These are phyloP conservation scores for Microctenopoma lineatum DNA, from an alignment of 2,797 vertebrate genomes.

Conservation along the genomic window DNA sequence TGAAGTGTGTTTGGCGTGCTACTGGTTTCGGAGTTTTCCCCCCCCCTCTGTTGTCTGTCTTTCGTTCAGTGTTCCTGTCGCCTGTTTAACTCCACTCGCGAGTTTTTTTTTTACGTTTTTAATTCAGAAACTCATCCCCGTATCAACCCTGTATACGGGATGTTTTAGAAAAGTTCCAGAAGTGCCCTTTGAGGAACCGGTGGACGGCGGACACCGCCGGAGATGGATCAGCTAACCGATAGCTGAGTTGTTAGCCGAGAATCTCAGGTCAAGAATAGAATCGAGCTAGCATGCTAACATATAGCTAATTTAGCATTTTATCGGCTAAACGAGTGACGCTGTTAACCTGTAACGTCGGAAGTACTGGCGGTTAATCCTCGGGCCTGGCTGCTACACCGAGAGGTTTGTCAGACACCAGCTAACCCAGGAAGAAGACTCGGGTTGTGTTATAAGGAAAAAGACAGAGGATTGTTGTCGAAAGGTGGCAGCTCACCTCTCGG, in stretches of 20 bases:
- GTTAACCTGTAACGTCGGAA: slow-evolving; percentile 38
- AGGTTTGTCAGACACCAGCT: slow-evolving; percentile 39
- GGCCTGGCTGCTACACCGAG: slow-evolving; percentile 26
- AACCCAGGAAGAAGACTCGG: slow-evolving; percentile 56
- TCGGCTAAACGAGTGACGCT: slow-evolving; percentile 54
- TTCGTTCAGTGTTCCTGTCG: slow-evolving; percentile 39
- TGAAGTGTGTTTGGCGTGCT: slow-evolving; percentile 68
- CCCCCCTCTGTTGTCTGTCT: slow-evolving; percentile 28
- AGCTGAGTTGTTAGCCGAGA: slow-evolving; percentile 77
- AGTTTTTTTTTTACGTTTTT: background rate
- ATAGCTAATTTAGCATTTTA: slow-evolving; percentile 54
- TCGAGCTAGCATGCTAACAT: slow-evolving; percentile 73
- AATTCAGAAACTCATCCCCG: background rate
- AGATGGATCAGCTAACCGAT: slow-evolving; percentile 83
- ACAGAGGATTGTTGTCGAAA: slow-evolving; percentile 37
- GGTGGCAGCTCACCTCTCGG: slow-evolving; percentile 43
- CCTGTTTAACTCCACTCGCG: slow-evolving; percentile 16
- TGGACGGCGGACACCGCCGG: slow-evolving; percentile 63
- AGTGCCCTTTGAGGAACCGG: slow-evolving; percentile 70
- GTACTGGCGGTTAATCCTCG: background rate
- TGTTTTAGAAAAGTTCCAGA: slow-evolving; percentile 62
- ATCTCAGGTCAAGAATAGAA: slow-evolving; percentile 70
- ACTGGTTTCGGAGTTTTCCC: slow-evolving; percentile 54
- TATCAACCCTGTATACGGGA: slow-evolving; percentile 25
- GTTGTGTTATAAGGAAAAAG: slow-evolving; percentile 10